These are phyloP conservation scores for Hyppa rectilinea DNA, from an alignment of 2,888 invertebrate genomes.

Conservation along the genomic window DNA sequence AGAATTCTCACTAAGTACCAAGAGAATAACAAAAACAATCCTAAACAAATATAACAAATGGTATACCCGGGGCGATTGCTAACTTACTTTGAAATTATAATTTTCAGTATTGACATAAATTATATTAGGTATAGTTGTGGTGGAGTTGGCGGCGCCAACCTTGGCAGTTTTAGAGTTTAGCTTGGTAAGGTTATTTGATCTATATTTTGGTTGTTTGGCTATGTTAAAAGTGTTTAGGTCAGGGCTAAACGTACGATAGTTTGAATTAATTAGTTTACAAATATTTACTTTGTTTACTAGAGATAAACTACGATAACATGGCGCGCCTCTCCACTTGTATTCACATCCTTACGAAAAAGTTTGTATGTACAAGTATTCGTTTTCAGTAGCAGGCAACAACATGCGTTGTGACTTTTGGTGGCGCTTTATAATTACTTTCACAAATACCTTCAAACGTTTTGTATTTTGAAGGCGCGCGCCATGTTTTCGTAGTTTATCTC, in stretches of 20 bases:
- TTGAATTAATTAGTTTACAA: not conserved
- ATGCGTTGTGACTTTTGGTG: too few species aligned
- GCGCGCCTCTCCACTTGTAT: too few species aligned
- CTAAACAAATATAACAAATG: slow-evolving; percentile 64
- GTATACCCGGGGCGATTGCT: slow-evolving; percentile 29
- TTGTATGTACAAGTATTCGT: too few species aligned
- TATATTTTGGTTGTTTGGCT: slow-evolving; percentile 10
- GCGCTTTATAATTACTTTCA: too few species aligned
- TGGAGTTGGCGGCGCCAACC: slow-evolving; percentile 27
- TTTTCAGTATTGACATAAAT: slow-evolving; percentile 59
- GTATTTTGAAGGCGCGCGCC: too few species aligned
- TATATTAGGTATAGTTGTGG: slow-evolving; percentile 40
- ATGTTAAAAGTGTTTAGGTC: slow-evolving; percentile 17
- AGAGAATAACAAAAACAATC: slow-evolving; percentile 60
- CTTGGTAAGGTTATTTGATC: not conserved
- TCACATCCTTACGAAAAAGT: too few species aligned
- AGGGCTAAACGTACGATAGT: not conserved
- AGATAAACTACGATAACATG: too few species aligned
- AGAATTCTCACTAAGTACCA: slow-evolving; percentile 31
- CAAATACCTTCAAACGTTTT: too few species aligned
- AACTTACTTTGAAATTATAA: slow-evolving; percentile 58
- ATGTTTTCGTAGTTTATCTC: too few species aligned
- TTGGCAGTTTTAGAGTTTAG: slow-evolving; percentile 24
- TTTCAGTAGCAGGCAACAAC: too few species aligned
- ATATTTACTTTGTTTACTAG: too few species aligned